Conservation (phyloP, 53 echinoderm and acorn worm species). For the Hippasteria phrygiana region DNA sequence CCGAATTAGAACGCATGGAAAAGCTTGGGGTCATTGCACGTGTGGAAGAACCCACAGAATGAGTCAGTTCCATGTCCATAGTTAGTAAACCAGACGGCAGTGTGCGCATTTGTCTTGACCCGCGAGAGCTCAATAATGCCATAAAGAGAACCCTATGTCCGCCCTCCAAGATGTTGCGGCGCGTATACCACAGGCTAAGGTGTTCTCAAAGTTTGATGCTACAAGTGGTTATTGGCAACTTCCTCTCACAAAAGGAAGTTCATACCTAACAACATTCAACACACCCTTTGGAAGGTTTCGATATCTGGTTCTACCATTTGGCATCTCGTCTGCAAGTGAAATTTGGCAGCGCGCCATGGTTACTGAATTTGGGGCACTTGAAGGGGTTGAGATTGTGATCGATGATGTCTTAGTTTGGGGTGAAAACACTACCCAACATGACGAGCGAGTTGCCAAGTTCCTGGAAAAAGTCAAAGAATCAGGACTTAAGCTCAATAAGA, state of each 20-base stretch:
- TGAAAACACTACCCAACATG: no score
- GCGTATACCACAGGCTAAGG: constrained; percentile 32
- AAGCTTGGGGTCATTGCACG: constrained; percentile 49
- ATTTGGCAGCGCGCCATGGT: not conserved
- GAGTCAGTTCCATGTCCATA: constrained; percentile 26
- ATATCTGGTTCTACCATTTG: constrained; percentile 12
- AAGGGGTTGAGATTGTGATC: no score
- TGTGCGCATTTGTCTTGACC: constrained; percentile 46
- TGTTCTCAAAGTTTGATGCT: constrained; percentile 57
- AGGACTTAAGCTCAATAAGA: no score
- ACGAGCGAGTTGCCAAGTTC: no score
- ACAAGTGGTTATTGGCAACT: constrained; percentile 58
- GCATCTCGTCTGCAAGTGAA: constrained; percentile 1
- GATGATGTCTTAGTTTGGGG: no score
- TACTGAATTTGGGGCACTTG: no score
- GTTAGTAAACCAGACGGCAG: constrained; percentile 27
- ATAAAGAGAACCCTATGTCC: constrained; percentile 30
- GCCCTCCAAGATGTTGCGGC: constrained; percentile 14
- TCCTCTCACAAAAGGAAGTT: constrained; percentile 18
- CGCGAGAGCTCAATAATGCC: constrained; percentile 33
- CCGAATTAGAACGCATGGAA: constrained; percentile 35
- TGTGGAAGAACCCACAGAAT: constrained; percentile 25
- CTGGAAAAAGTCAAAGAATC: no score
- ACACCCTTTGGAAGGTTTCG: constrained; percentile 44
- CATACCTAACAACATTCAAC: constrained; percentile 41